Evolutionary conservation across 2,888 invertebrate species (phyloP).

Genomic region (Acronicta alni): DNA sequence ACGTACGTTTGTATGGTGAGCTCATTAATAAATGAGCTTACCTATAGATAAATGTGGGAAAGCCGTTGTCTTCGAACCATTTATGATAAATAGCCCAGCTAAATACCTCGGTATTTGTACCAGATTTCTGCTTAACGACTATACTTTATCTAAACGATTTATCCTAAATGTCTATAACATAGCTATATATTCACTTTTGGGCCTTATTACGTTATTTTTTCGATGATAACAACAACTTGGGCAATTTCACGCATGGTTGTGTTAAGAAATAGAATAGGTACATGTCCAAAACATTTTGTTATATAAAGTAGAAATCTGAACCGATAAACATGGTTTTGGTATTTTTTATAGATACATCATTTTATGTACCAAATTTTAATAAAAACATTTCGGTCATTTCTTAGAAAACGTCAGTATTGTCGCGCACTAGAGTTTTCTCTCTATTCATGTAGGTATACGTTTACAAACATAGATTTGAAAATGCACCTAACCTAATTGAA

Average conservation of each 20-base stretch:
- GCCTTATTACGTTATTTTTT: slow-evolving; percentile 11
- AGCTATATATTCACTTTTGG: too few species aligned
- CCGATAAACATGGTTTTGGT: too few species aligned
- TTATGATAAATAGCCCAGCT: slow-evolving; percentile 21
- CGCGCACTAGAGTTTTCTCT: too few species aligned
- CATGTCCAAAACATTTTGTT: not conserved
- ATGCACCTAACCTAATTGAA: too few species aligned
- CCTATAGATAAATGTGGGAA: slow-evolving; percentile 14
- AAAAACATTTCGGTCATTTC: too few species aligned
- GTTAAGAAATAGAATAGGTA: not conserved
- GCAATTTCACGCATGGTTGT: slow-evolving; percentile 13
- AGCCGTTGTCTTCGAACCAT: slow-evolving; percentile 18
- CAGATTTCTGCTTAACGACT: slow-evolving; percentile 20
- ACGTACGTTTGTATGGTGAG: not conserved
- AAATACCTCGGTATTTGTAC: slow-evolving; percentile 15
- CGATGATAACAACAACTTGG: slow-evolving; percentile 13
- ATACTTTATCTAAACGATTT: slow-evolving; percentile 24
- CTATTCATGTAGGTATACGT: too few species aligned
- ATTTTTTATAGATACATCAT: too few species aligned
- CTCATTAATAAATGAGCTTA: slow-evolving; percentile 17
- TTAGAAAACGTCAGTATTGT: too few species aligned
- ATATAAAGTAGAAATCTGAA: not conserved
- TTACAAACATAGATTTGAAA: too few species aligned
- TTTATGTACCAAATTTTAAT: too few species aligned
- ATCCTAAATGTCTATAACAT: too few species aligned